Evolutionary conservation across 2,113 vertebrate genomes (phyloP).

Genomic region (Pteruthius melanotis): DNA sequence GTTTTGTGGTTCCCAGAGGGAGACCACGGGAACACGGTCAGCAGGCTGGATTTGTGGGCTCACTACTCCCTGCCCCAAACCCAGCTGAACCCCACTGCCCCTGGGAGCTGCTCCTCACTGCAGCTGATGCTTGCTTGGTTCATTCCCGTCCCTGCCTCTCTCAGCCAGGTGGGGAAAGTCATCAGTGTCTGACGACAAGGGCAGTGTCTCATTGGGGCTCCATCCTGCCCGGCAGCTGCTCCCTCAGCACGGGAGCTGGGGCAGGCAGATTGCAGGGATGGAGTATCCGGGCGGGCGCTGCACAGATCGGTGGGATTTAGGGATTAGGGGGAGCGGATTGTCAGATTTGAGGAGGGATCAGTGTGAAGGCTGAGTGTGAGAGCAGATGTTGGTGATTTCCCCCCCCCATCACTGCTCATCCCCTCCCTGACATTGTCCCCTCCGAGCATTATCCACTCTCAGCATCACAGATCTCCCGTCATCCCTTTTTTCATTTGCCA

Average conservation of each 20-base stretch:
- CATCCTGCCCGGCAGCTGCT: not conserved
- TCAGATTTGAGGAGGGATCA: constrained; percentile 66
- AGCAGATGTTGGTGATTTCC: constrained; percentile 81
- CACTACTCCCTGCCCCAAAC: not conserved
- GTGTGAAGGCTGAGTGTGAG: constrained; percentile 74
- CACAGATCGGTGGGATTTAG: constrained; percentile 77
- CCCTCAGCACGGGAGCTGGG: not conserved
- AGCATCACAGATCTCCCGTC: constrained; percentile 73
- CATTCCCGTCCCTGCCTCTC: not conserved
- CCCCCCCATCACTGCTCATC: not conserved
- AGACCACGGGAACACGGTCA: not conserved
- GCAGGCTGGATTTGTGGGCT: not conserved
- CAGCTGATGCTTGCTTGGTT: not conserved
- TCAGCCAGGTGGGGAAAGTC: not conserved
- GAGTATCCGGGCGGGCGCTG: constrained; percentile 57
- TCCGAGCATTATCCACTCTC: constrained; percentile 67
- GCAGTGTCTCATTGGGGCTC: not conserved
- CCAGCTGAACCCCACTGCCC: not conserved
- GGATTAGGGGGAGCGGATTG: constrained; percentile 77
- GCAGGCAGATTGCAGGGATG: not conserved
- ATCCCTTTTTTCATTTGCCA: constrained; percentile 65
- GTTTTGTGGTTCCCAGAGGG: not conserved
- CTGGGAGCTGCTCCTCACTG: not conserved
- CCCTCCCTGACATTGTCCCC: not conserved
- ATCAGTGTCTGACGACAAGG: not conserved